Conservation (phyloP, 1,140 invertebrate species). For the Drosophila tristis region DNA sequence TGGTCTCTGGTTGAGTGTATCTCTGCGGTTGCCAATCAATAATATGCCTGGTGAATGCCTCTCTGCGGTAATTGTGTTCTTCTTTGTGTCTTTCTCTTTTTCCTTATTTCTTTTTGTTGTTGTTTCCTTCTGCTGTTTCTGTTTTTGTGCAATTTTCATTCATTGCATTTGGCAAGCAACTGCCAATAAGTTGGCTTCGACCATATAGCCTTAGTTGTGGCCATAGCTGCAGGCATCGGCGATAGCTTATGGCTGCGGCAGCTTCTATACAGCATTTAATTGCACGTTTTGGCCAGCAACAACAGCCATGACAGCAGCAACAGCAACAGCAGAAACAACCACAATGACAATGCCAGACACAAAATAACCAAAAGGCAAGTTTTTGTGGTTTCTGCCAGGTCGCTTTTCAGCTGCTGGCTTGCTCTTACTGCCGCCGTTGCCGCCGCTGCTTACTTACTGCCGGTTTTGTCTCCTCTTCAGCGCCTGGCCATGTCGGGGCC, state of each 20-base stretch:
- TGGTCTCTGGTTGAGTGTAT: constrained; percentile 37
- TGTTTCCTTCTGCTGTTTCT: background rate
- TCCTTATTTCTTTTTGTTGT: constrained; percentile 8
- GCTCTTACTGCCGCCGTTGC: constrained; percentile 1
- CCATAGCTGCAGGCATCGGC: constrained; percentile 35
- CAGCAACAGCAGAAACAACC: constrained; percentile 47
- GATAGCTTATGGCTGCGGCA: constrained; percentile 52
- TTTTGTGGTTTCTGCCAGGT: constrained; percentile 52
- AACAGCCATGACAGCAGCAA: constrained; percentile 44
- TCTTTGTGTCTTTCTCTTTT: constrained; percentile 12
- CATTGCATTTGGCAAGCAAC: constrained; percentile 72
- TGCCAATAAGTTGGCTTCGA: constrained; percentile 71
- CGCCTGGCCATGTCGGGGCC: constrained; percentile 36
- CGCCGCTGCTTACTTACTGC: no score
- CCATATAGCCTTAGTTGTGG: constrained; percentile 16
- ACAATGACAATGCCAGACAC: constrained; percentile 72
- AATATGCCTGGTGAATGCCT: constrained; percentile 62
- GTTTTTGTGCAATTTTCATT: constrained; percentile 66
- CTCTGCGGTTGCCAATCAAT: constrained; percentile 71
- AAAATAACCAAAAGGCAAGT: constrained; percentile 72
- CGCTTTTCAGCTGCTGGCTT: constrained; percentile 32
- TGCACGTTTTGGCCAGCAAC: constrained; percentile 71
- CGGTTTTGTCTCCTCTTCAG: constrained; percentile 34
- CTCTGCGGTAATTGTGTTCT: constrained; percentile 57
- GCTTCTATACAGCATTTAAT: constrained; percentile 66